Conservation (phyloP, 2,888 invertebrate genomes). For the Tanypteryx hageni region DNA sequence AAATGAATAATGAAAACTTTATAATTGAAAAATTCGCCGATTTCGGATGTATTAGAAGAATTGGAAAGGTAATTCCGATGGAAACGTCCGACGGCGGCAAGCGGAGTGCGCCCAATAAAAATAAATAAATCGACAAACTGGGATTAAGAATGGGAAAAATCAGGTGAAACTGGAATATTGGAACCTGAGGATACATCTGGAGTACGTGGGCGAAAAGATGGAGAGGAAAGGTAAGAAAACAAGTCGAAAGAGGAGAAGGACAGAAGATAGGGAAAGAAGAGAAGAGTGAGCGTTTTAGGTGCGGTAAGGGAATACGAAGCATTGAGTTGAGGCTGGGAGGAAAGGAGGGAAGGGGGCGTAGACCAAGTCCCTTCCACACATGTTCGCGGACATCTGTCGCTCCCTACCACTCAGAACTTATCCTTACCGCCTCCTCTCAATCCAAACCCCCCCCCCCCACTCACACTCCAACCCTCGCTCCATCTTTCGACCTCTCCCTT, state of each 20-base stretch:
- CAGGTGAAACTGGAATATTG: neutral
- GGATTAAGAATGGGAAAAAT: too few relatives aligned
- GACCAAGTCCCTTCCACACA: conserved; percentile 5
- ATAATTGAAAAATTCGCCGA: too few relatives aligned
- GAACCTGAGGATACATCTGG: neutral
- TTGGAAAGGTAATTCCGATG: too few relatives aligned
- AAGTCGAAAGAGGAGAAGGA: neutral
- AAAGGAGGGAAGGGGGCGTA: neutral
- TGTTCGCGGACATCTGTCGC: conserved; percentile 51
- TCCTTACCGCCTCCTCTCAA: neutral
- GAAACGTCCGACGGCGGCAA: too few relatives aligned
- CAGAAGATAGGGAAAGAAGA: neutral
- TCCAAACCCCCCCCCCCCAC: neutral
- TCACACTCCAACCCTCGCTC: too few relatives aligned
- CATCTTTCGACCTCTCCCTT: too few relatives aligned
- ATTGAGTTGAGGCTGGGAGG: neutral
- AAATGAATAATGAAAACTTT: too few relatives aligned
- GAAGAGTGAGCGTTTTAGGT: neutral
- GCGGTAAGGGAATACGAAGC: neutral
- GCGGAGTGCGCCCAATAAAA: too few relatives aligned
- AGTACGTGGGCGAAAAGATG: neutral
- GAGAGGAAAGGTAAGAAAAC: neutral
- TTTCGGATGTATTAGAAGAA: too few relatives aligned
- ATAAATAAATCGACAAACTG: too few relatives aligned
- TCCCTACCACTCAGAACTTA: neutral